These are phyloP conservation scores for Theodoxus fluviatilis DNA, from an alignment of 2,888 invertebrate genomes.

Conservation along the genomic window DNA sequence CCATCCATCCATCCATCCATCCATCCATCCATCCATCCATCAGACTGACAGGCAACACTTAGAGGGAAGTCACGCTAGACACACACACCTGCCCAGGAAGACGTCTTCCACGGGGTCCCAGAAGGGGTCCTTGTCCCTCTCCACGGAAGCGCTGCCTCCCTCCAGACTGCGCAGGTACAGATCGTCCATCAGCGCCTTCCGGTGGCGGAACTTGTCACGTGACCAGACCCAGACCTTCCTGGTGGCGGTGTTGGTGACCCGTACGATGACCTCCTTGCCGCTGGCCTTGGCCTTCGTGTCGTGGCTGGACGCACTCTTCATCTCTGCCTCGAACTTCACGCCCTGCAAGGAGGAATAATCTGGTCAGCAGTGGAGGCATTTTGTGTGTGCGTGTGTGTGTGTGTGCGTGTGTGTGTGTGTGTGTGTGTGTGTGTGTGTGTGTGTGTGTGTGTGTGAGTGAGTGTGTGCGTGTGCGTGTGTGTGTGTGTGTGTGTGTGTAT, in stretches of 20 bases:
- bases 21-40: no score
- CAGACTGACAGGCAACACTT: no score
- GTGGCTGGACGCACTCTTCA: constrained; percentile 49
- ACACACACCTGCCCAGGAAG: constrained; percentile 53
- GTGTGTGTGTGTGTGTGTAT: no score
- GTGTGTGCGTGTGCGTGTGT: no score
- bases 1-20: no score
- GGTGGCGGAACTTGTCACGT: constrained; percentile 47
- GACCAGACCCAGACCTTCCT: constrained; percentile 56
- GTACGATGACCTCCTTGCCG: constrained; percentile 45
- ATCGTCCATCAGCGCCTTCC: constrained; percentile 53
- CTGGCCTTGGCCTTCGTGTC: constrained; percentile 39
- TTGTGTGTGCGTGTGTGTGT: no score
- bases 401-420: no score
- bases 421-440: no score
- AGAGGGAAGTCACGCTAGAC: no score
- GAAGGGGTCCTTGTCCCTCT: constrained; percentile 49
- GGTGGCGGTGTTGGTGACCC: constrained; percentile 42
- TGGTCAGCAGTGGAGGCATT: no score
- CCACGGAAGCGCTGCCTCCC: constrained; percentile 36
- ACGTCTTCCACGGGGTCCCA: constrained; percentile 56
- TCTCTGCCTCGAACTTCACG: constrained; percentile 45
- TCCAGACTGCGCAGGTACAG: constrained; percentile 43
- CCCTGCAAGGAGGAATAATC: constrained; percentile 34
- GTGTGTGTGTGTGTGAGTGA: no score